These are phyloP conservation scores for Callinectes sapidus DNA, from an alignment of 2,888 invertebrate species.

Conservation along the genomic window DNA sequence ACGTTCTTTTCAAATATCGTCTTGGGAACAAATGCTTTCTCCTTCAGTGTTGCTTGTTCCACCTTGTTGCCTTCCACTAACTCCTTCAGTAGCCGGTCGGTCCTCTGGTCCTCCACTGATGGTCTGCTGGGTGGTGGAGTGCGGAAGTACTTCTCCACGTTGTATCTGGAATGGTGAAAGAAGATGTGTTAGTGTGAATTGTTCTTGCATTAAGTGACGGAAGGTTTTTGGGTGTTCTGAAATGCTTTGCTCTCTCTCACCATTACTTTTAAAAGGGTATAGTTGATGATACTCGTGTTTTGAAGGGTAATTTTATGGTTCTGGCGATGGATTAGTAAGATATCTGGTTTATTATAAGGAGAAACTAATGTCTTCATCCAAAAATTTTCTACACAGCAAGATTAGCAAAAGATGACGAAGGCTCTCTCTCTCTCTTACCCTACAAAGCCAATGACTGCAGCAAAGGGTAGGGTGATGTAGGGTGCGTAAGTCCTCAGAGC, in stretches of 20 bases:
- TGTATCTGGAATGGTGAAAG: conserved; percentile 80
- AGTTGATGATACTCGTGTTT: too few species aligned
- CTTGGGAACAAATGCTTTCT: conserved; percentile 79
- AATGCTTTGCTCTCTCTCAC: too few species aligned
- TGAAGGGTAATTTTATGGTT: too few species aligned
- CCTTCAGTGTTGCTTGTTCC: conserved; percentile 77
- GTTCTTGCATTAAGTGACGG: too few species aligned
- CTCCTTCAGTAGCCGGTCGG: conserved; percentile 80
- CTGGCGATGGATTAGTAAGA: too few species aligned
- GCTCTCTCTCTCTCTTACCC: conserved; percentile 80
- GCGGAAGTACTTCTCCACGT: conserved; percentile 81
- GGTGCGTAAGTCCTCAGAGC: conserved; percentile 85
- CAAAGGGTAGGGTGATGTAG: conserved; percentile 87
- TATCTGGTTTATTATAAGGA: too few species aligned
- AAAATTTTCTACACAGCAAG: too few species aligned
- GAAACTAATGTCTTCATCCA: too few species aligned
- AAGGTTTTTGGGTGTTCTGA: too few species aligned
- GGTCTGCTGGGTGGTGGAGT: conserved; percentile 77
- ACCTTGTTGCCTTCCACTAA: conserved; percentile 76
- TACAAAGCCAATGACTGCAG: conserved; percentile 87
- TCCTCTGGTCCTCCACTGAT: conserved; percentile 84
- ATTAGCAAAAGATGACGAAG: too few species aligned
- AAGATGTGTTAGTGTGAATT: background rate
- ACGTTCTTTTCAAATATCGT: conserved; percentile 78
- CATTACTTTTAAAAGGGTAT: too few species aligned